Conservation (phyloP, 1,140 invertebrate genomes). For the Hestina assimilis region DNA sequence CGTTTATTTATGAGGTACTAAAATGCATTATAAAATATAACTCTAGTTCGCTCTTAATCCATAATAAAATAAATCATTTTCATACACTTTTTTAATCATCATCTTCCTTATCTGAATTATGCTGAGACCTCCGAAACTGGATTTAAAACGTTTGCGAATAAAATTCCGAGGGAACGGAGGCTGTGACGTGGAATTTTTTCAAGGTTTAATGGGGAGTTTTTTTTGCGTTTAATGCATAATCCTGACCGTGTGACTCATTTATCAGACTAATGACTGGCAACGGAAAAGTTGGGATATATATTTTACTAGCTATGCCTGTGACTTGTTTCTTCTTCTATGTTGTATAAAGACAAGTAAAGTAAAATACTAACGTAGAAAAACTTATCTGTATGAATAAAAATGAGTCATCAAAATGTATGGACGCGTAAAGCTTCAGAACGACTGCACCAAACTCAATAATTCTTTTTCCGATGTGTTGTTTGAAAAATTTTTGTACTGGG, state of each 20-base stretch:
- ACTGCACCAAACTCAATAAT: no score
- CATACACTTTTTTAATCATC: conserved; percentile 1
- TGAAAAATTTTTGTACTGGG: no score
- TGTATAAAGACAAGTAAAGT: no score
- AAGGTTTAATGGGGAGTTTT: conserved; percentile 11
- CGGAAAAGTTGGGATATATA: neutral
- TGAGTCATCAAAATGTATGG: no score
- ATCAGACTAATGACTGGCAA: conserved; percentile 26
- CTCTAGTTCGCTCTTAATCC: neutral
- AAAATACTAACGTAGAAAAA: no score
- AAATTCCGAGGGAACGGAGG: conserved; percentile 13
- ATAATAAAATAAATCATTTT: neutral
- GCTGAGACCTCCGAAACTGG: neutral
- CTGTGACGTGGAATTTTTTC: conserved; percentile 26
- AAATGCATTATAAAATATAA: no score
- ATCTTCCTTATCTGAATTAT: conserved; percentile 1
- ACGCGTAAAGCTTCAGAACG: no score
- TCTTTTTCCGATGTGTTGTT: no score
- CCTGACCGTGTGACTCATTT: conserved; percentile 25
- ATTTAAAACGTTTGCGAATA: conserved; percentile 12
- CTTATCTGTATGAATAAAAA: no score
- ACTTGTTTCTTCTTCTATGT: neutral
- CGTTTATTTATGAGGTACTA: no score
- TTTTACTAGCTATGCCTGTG: neutral
- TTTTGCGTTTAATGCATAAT: conserved; percentile 27